phyloP scores from a whole-genome alignment of 2,888 invertebrate species.

The Limnephilus lunatus region DNA sequence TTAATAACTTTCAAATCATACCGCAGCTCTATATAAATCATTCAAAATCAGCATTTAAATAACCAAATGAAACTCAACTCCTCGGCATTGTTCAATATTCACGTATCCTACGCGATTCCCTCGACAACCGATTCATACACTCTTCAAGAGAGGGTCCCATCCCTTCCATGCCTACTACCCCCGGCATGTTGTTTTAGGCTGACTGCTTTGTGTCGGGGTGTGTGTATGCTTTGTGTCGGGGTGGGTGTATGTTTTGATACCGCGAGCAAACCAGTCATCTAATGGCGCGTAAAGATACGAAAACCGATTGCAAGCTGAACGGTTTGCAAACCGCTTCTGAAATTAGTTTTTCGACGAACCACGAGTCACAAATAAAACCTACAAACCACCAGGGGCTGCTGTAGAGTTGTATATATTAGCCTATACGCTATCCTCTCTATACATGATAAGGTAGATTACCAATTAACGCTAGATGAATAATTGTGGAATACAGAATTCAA shows the following conservation, averaged over 20 bases:
- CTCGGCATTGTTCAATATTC: background rate
- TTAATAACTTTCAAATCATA: too few species aligned
- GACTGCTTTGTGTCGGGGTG: background rate
- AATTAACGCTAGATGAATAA: too few species aligned
- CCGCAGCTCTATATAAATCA: background rate
- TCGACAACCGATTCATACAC: background rate
- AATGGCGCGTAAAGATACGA: too few species aligned
- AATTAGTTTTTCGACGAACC: too few species aligned
- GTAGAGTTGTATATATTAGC: too few species aligned
- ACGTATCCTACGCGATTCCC: background rate
- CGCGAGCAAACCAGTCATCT: background rate
- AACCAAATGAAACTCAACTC: background rate
- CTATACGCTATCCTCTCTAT: too few species aligned
- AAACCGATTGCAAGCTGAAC: too few species aligned
- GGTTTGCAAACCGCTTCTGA: too few species aligned
- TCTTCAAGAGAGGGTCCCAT: background rate
- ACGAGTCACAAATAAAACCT: too few species aligned
- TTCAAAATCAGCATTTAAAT: background rate
- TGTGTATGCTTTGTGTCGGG: background rate
- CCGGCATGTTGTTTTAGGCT: background rate
- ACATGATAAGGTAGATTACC: too few species aligned
- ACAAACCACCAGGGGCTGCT: too few species aligned
- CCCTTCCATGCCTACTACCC: background rate
- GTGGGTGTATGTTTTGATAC: background rate
- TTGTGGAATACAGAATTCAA: too few species aligned